Percentiles rank a stretch among this genome's conserved stretches.
Evolutionary conservation across 1,140 invertebrate genomes (phyloP).

Genomic region (Leptinotarsa undecemlineata): DNA sequence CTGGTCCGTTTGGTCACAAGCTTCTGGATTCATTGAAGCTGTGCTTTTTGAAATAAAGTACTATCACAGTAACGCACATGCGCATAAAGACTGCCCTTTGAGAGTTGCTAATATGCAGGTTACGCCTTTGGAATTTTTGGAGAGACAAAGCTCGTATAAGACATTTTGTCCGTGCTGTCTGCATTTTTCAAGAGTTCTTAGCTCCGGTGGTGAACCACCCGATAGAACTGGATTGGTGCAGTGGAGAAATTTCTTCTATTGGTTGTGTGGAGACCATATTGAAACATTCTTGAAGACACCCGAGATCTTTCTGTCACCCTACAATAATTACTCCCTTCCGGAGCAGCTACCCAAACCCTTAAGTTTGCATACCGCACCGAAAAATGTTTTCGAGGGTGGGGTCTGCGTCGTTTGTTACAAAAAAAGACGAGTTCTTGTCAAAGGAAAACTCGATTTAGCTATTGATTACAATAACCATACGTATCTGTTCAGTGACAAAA

Average conservation of each 20-base stretch:
- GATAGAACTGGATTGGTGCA: slow-evolving; percentile 61
- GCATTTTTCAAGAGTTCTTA: slow-evolving; percentile 51
- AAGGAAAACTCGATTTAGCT: slow-evolving; percentile 55
- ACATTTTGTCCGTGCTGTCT: slow-evolving; percentile 63
- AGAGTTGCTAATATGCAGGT: slow-evolving; percentile 50
- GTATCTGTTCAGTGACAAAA: slow-evolving; percentile 60
- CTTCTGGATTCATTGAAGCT: slow-evolving; percentile 49
- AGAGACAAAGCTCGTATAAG: slow-evolving; percentile 57
- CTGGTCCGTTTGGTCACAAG: slow-evolving; percentile 59
- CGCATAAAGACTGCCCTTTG: slow-evolving; percentile 45
- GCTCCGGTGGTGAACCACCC: slow-evolving; percentile 53
- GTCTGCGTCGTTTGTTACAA: slow-evolving; percentile 64
- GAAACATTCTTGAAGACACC: slow-evolving; percentile 56
- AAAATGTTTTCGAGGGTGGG: slow-evolving; percentile 56
- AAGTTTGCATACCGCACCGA: slow-evolving; percentile 53
- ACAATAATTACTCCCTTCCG: slow-evolving; percentile 54
- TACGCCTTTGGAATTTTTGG: slow-evolving; percentile 59
- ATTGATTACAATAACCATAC: slow-evolving; percentile 54
- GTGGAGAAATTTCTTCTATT: slow-evolving; percentile 60
- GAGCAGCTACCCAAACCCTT: slow-evolving; percentile 56
- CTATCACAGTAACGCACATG: slow-evolving; percentile 38
- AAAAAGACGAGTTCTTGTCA: slow-evolving; percentile 55
- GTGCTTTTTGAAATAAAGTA: slow-evolving; percentile 47
- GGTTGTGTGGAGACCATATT: slow-evolving; percentile 61
- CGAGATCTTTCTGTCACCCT: slow-evolving; percentile 48